Evolutionary conservation across 2,113 vertebrate genomes (phyloP).

Genomic region (Clarias batrachus): DNA sequence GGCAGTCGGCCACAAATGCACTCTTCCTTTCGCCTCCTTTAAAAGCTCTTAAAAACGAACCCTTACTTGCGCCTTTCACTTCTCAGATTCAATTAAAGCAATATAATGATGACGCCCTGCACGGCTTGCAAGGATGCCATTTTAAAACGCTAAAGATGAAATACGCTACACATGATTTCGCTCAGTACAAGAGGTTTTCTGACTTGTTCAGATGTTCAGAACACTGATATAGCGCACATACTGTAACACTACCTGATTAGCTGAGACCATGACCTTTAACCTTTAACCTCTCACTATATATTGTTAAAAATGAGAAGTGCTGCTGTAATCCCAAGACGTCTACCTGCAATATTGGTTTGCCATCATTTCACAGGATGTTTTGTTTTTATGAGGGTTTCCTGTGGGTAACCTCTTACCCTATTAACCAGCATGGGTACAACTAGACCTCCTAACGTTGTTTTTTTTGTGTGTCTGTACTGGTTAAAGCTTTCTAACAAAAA

Average conservation of each 20-base stretch:
- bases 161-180: neutral
- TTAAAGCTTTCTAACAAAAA: neutral
- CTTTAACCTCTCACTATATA: neutral
- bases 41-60: constrained; percentile 23
- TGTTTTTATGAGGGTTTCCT: neutral
- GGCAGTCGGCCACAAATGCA: constrained; percentile 32
- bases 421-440: neutral
- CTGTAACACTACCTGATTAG: neutral
- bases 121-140: constrained; percentile 36
- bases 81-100: constrained; percentile 24
- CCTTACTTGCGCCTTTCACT: constrained; percentile 16
- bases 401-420: neutral
- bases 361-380: neutral
- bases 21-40: constrained; percentile 26
- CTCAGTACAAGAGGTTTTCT: neutral
- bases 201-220: neutral
- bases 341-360: neutral
- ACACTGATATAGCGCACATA: neutral
- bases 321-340: neutral
- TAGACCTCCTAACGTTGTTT: neutral
- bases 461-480: no score
- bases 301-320: neutral
- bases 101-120: neutral
- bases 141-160: constrained; percentile 25
- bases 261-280: neutral